Base-by-base conservation (phyloP, 1,140 invertebrate species). In the Grapholita molesta region DNA sequence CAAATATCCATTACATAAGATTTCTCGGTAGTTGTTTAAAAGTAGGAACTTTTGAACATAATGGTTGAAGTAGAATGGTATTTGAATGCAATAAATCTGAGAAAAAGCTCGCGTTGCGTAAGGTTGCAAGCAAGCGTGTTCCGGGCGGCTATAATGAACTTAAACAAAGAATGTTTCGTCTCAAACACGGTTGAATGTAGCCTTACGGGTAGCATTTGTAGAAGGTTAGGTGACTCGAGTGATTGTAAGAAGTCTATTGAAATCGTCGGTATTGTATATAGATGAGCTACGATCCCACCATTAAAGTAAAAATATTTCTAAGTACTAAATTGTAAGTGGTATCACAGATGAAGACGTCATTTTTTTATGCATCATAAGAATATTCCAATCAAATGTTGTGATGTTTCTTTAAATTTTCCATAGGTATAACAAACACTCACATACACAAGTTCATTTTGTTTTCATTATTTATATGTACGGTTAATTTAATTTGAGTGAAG, bases 231-330 rank as follows among this genome's bases (percentile, higher is more conserved):
- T 76, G 84, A 88, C 84, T 89, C 83, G 87, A 88, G 83, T 88
- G 87, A 86, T 88, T 88, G 83, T 87, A 83, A 85, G 86, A 84
- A 87, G 84, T 86, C 76, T 87, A 89, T 82, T 87, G 74, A 89
- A 86, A 82, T 86, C 85, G 88, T 90, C 86, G 85, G 89, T 90
- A 88, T 90, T 91, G 87, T 90, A 90, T 86, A 90, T 91, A 91
- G 82, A 86, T 87, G 88, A 88, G 80, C 83, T 90, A 88, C 80
- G 86, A 91, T 90, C 89, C 89, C 89, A 91, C 89, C 89, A 91
- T 91, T 86, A 82, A 81, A 89, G 86, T 89, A 88, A 82, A 80
- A 89, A 88, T 89, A 88, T 87, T 83, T 86, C 78, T 90, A 90
- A 90, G 88, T 88, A 86, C 83, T 90, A 91, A 86, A 85, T 84